Conservation (phyloP, 2,888 invertebrate species). For the Pocota personata region DNA sequence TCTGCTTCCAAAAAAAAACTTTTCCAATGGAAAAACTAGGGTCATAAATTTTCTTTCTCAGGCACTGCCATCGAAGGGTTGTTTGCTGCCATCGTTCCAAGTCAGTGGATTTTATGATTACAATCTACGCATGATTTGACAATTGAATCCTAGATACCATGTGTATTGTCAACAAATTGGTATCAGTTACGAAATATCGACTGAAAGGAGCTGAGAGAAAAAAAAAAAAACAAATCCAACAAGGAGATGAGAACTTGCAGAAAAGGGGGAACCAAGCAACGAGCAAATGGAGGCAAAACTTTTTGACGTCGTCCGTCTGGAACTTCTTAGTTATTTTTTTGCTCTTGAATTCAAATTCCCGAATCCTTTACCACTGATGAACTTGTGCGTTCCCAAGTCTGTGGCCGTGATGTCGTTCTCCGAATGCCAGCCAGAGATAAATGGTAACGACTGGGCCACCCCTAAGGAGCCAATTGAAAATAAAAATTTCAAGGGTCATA, state of each 20-base stretch:
- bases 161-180: conserved; percentile 76
- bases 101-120: conserved; percentile 76
- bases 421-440: conserved; percentile 37
- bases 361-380: conserved; percentile 53
- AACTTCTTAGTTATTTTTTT: not conserved
- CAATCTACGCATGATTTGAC: conserved; percentile 77
- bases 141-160: conserved; percentile 76
- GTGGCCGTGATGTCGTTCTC: not conserved
- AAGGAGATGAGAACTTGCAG: not conserved
- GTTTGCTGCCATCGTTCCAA: conserved; percentile 75
- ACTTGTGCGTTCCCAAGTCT: conserved; percentile 43
- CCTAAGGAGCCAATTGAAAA: conserved; percentile 70
- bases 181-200: conserved; percentile 73
- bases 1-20: conserved; percentile 3
- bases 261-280: not conserved
- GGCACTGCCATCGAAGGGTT: conserved; percentile 68
- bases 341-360: conserved; percentile 54
- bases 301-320: conserved; percentile 66
- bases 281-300: conserved; percentile 42
- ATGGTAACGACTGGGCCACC: conserved; percentile 48
- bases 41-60: conserved; percentile 59
- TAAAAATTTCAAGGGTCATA: conserved; percentile 73
- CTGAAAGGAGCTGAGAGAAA: not conserved
- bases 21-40: conserved; percentile 31
- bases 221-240: not conserved